phyloP scores from a whole-genome alignment of 2,888 invertebrate genomes.

The Limnephilus rhombicus region DNA sequence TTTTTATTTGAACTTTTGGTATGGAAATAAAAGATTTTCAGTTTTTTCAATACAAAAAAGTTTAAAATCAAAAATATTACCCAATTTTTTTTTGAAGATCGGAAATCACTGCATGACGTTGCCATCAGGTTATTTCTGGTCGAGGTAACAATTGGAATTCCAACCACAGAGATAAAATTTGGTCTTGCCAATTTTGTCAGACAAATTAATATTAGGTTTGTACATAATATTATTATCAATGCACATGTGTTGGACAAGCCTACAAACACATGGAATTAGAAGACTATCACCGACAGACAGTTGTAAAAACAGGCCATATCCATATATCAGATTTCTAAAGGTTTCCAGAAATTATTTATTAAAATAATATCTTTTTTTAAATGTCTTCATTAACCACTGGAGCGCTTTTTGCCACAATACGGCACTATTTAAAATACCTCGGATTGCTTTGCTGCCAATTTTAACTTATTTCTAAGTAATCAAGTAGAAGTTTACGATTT shows the following conservation, averaged over 20 bases:
- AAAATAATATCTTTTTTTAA: background rate
- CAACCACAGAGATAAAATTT: background rate
- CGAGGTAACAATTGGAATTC: background rate
- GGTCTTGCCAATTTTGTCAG: background rate
- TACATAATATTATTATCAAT: background rate
- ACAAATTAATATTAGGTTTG: background rate
- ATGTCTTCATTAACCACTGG: background rate
- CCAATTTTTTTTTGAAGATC: background rate
- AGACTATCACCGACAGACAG: background rate
- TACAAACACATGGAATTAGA: background rate
- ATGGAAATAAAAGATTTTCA: background rate
- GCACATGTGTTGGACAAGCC: background rate
- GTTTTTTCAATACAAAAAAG: background rate
- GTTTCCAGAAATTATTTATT: background rate
- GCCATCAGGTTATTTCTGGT: background rate
- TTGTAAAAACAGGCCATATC: background rate
- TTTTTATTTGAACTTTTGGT: background rate
- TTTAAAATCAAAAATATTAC: background rate
- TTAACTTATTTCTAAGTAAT: too few relatives aligned
- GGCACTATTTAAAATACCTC: too few relatives aligned
- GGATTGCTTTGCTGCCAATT: too few relatives aligned
- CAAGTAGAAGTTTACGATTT: too few relatives aligned
- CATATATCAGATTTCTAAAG: background rate
- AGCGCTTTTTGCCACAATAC: too few relatives aligned
- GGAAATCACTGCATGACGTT: background rate